Conservation (phyloP, 2,113 vertebrate species). For the Petaurus breviceps region DNA sequence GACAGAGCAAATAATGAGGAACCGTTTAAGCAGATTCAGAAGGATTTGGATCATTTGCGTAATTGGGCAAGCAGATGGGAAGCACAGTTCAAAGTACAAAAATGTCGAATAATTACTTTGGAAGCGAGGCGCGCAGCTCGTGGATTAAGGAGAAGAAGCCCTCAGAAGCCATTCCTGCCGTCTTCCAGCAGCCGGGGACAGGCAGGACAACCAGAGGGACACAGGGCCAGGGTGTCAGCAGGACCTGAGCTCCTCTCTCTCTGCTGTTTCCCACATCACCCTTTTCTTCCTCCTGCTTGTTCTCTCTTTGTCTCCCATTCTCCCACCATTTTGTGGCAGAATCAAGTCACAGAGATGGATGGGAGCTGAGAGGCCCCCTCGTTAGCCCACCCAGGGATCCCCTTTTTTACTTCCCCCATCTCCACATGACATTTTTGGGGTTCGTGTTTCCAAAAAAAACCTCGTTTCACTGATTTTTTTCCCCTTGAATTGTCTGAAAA, state of each 20-base stretch:
- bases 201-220: neutral
- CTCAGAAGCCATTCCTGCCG: neutral
- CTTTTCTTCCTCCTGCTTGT: neutral
- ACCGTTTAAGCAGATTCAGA: conserved; percentile 77
- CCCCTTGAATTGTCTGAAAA: neutral
- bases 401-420: neutral
- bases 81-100: conserved; percentile 79
- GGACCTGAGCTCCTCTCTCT: accelerated
- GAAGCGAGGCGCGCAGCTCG: conserved; percentile 64
- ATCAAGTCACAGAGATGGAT: neutral
- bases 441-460: neutral
- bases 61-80: conserved; percentile 80
- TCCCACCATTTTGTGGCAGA: neutral
- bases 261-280: neutral
- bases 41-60: conserved; percentile 78
- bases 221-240: neutral
- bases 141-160: conserved; percentile 59
- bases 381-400: neutral
- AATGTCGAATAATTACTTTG: conserved; percentile 77
- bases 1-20: conserved; percentile 59
- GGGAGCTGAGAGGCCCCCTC: neutral
- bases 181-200: conserved; percentile 11
- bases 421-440: neutral
- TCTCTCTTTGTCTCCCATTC: neutral
- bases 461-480: neutral